Evolutionary conservation across 2,888 invertebrate species (phyloP).

Genomic region (Sesia apiformis): DNA sequence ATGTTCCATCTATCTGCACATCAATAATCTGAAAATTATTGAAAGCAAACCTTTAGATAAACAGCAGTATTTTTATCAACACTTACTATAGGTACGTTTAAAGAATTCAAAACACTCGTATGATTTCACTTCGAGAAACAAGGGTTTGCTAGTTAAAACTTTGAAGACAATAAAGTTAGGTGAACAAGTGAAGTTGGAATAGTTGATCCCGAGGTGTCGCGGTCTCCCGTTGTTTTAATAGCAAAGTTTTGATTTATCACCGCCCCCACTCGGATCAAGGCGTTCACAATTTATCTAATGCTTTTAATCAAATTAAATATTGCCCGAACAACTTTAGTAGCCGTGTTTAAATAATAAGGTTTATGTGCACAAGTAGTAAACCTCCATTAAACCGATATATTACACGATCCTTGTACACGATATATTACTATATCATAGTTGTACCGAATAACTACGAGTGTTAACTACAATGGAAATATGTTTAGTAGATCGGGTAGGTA

Average conservation of each 20-base stretch:
- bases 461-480: too few relatives aligned
- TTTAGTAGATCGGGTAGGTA: too few relatives aligned
- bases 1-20: too few relatives aligned
- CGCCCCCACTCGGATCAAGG: slow-evolving; percentile 23
- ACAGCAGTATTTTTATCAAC: neutral
- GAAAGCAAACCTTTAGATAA: neutral
- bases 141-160: slow-evolving; percentile 37
- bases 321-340: slow-evolving; percentile 17
- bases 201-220: slow-evolving; percentile 56
- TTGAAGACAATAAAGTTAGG: slow-evolving; percentile 50
- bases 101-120: too few relatives aligned
- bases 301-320: slow-evolving; percentile 38
- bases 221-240: slow-evolving; percentile 47
- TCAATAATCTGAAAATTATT: too few relatives aligned
- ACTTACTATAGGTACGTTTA: too few relatives aligned
- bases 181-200: slow-evolving; percentile 43
- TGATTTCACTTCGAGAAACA: neutral
- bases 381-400: too few relatives aligned
- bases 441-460: too few relatives aligned
- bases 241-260: slow-evolving; percentile 63
- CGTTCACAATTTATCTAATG: slow-evolving; percentile 39
- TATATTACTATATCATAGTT: too few relatives aligned
- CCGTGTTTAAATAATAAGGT: neutral
- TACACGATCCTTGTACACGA: too few relatives aligned
- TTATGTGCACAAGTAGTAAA: too few relatives aligned